Base-by-base conservation (phyloP, 2,888 invertebrate species). In the Trissonchulus sp. region DNA sequence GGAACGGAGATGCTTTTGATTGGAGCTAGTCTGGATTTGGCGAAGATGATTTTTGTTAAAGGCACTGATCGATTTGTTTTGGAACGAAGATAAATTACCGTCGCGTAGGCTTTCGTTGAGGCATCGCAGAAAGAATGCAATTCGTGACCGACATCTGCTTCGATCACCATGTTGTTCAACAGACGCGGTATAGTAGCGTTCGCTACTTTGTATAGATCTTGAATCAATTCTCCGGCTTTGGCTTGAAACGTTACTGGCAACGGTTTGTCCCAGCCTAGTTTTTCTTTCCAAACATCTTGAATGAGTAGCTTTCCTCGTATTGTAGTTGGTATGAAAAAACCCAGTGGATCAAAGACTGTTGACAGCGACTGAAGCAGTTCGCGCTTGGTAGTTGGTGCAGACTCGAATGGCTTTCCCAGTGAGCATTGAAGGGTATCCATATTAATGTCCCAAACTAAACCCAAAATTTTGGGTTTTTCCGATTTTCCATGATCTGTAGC, bases 361-460 rank as follows among this genome's bases (percentile, higher is more conserved):
- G 73, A 63, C 23, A 79, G 73, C 15, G 76, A 74, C 15, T 79
- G 79, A 28, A 80, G 74, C 1, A 79, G 68, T 28, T 77, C 77
- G 28, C 79, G 72, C 38, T 77, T 76, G 1, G 78, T 79, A n/a
- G 60, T 36, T 48, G 77, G 77, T 79, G 8, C n/a, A 33, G 23
- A 18, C 71, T 33, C 15, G 2, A 33, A 36, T 3, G 3, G 15
- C 18, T 36, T 69, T 36, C n/a, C 33, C 8, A 33, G 3, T 3
- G 37, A 3, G 35, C 71, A 79, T 1, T 60, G 23, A 28, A 79
- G 76, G 1, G 69, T 38, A 68, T 80, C 80, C 18, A 48, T 23
- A 23, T 77, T 75, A n/a, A 77, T 72, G 62, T 75, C 48, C 80
- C 80, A 80, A 2, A 34, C 30, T 2, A 80, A 62, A 23, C 80